Conservation (phyloP, 2,888 invertebrate species). For the Syrphus vitripennis region DNA sequence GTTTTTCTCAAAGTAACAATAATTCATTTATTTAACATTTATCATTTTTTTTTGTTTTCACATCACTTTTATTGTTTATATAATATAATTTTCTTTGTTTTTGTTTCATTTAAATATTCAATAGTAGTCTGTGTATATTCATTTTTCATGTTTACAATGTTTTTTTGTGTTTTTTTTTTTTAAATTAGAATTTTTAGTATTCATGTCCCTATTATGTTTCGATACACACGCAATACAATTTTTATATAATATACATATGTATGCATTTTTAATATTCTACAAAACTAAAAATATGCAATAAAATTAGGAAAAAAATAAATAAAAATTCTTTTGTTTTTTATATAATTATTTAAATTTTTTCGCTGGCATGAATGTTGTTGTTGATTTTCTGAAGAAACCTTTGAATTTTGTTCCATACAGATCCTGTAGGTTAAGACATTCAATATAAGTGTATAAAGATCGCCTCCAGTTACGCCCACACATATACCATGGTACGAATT, state of each 20-base stretch:
- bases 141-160: constrained; percentile 51
- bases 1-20: constrained; percentile 73
- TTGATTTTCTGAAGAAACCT: constrained; percentile 58
- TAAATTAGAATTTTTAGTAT: constrained; percentile 70
- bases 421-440: not conserved
- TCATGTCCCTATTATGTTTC: constrained; percentile 62
- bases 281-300: constrained; percentile 17
- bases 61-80: constrained; percentile 63
- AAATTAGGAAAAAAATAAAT: not conserved
- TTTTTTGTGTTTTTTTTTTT: constrained; percentile 18
- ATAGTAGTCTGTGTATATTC: constrained; percentile 59
- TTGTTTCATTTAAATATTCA: constrained; percentile 47
- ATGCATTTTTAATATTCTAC: constrained; percentile 21
- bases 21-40: constrained; percentile 69
- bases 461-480: constrained; percentile 23
- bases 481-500: not conserved
- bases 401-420: constrained; percentile 35
- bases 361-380: constrained; percentile 31
- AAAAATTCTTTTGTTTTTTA: not conserved
- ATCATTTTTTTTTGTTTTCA: constrained; percentile 55
- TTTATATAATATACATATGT: constrained; percentile 13
- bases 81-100: constrained; percentile 39
- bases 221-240: constrained; percentile 30
- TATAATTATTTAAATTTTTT: not conserved
- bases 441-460: constrained; percentile 6